phyloP scores from a whole-genome alignment of 2,797 vertebrate genomes.

The Molossus molossus region DNA sequence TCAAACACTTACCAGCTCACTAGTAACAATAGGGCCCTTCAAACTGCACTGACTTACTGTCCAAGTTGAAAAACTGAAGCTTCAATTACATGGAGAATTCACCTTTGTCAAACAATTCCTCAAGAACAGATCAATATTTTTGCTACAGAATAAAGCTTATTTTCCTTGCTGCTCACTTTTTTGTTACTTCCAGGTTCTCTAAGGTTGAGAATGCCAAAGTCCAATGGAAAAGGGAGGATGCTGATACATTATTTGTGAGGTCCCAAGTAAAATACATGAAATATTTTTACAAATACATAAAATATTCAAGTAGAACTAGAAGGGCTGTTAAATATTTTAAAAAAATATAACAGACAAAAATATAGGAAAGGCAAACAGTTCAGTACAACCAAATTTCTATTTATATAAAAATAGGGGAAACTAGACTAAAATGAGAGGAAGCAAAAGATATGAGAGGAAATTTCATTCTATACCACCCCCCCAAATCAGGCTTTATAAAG shows the following conservation, averaged over 20 bases:
- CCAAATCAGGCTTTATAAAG: not conserved
- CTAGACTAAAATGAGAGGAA: constrained; percentile 29
- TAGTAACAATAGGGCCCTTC: not conserved
- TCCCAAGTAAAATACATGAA: not conserved
- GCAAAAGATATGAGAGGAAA: not conserved
- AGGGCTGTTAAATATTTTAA: constrained; percentile 7
- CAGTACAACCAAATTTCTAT: not conserved
- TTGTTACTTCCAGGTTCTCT: not conserved
- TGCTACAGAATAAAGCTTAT: constrained; percentile 49
- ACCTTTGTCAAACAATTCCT: constrained; percentile 34
- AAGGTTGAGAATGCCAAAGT: constrained; percentile 29
- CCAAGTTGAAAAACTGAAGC: not conserved
- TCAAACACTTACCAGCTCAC: not conserved
- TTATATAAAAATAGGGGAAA: not conserved
- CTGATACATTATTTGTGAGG: constrained; percentile 20
- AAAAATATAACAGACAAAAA: not conserved
- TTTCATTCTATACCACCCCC: not conserved
- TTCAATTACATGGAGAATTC: constrained; percentile 49
- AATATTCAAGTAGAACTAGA: not conserved
- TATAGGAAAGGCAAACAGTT: constrained; percentile 35
- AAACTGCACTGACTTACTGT: not conserved
- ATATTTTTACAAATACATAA: not conserved
- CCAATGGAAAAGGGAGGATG: constrained; percentile 37
- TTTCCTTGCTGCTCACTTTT: constrained; percentile 62
- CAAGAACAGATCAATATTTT: constrained; percentile 43